phyloP scores from a whole-genome alignment of 92 coral and sea anemone species.

The Virgularia gustaviana region DNA sequence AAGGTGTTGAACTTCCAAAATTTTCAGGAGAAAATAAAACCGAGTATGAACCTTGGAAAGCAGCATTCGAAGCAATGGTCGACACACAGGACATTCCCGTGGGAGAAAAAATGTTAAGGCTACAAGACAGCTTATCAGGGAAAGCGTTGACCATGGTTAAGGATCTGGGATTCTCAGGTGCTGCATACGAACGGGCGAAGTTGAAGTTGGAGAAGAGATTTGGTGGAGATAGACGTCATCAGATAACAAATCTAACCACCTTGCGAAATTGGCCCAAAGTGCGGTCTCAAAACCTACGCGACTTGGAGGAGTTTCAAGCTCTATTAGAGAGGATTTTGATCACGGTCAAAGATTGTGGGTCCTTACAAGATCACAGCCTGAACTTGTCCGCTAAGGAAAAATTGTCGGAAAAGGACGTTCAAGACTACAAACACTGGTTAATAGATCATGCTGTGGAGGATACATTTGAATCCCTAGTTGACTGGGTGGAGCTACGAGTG shows the following conservation, averaged over 20 bases:
- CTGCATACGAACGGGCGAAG: slow-evolving; percentile 46
- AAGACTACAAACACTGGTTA: slow-evolving; percentile 32
- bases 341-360: slow-evolving; percentile 36
- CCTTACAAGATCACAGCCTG: not conserved
- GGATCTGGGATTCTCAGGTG: slow-evolving; percentile 54
- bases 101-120: slow-evolving; percentile 47
- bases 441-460: slow-evolving; percentile 4
- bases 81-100: slow-evolving; percentile 33
- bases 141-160: slow-evolving; percentile 52
- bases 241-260: slow-evolving; percentile 23
- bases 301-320: slow-evolving; percentile 43
- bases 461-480: slow-evolving; percentile 13
- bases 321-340: slow-evolving; percentile 31
- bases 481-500: slow-evolving; percentile 44
- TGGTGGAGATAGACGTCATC: slow-evolving; percentile 52
- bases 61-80: slow-evolving; percentile 39
- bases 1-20: slow-evolving; percentile 47
- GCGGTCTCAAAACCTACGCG: slow-evolving; percentile 21
- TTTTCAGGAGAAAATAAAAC: slow-evolving; percentile 44
- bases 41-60: slow-evolving; percentile 47
- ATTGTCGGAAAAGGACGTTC: slow-evolving; percentile 26
- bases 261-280: slow-evolving; percentile 34
- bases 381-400: slow-evolving; percentile 32
- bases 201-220: slow-evolving; percentile 39
- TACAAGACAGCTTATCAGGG: slow-evolving; percentile 52